Evolutionary conservation across 2,113 vertebrate species (phyloP).

Genomic region (Percina caprodes): DNA sequence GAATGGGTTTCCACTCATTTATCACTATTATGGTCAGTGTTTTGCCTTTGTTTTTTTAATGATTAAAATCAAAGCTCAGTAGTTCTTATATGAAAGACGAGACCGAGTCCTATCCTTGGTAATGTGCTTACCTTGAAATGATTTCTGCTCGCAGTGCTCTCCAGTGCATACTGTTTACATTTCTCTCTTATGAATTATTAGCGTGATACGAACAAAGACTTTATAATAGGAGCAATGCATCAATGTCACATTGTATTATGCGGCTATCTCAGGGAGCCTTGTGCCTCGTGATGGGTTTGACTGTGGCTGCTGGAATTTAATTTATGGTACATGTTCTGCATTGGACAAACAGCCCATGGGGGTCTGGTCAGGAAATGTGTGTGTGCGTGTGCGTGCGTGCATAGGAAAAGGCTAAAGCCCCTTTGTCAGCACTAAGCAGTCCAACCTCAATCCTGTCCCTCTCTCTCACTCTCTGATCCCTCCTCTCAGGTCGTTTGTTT

Average conservation of each 20-base stretch:
- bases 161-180: slow-evolving; percentile 82
- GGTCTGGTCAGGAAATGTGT: slow-evolving; percentile 51
- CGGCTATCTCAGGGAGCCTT: slow-evolving; percentile 76
- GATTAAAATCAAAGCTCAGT: slow-evolving; percentile 59
- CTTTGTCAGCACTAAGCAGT: slow-evolving; percentile 65
- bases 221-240: slow-evolving; percentile 84
- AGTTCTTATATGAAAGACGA: slow-evolving; percentile 68
- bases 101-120: slow-evolving; percentile 63
- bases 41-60: slow-evolving; percentile 28
- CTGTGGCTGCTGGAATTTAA: slow-evolving; percentile 75
- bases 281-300: slow-evolving; percentile 79
- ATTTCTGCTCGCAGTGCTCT: slow-evolving; percentile 71
- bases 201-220: slow-evolving; percentile 84
- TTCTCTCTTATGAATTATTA: slow-evolving; percentile 85
- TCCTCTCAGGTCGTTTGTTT: slow-evolving; percentile 61
- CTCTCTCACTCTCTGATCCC: slow-evolving; percentile 8
- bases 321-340: slow-evolving; percentile 73
- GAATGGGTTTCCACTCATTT: slow-evolving; percentile 57
- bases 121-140: slow-evolving; percentile 80
- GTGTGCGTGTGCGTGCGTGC: slow-evolving; percentile 17
- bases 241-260: slow-evolving; percentile 84
- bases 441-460: slow-evolving; percentile 29
- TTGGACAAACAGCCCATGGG: slow-evolving; percentile 52
- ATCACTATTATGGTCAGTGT: slow-evolving; percentile 56
- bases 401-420: slow-evolving; percentile 28